Conservation (phyloP, 2,888 invertebrate genomes). For the Tachina grossa region DNA sequence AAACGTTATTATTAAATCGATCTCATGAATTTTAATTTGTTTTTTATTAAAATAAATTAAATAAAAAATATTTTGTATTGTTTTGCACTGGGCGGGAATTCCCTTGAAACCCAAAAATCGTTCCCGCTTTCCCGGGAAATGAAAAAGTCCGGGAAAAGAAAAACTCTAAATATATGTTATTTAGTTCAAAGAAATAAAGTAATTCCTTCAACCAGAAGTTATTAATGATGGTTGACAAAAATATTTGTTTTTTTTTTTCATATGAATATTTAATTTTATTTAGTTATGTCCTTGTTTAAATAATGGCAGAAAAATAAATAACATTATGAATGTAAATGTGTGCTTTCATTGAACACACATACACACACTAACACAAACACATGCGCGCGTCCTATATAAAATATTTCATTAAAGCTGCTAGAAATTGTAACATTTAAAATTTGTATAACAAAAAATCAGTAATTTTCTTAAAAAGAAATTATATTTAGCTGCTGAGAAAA, state of each 20-base stretch:
- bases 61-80: too few relatives aligned
- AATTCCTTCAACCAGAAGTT: background rate
- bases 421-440: slow-evolving; percentile 1
- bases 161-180: too few relatives aligned
- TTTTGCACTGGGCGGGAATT: too few relatives aligned
- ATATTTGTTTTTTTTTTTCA: slow-evolving; percentile 31
- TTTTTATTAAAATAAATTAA: too few relatives aligned
- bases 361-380: background rate
- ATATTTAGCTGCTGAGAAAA: too few relatives aligned
- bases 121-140: too few relatives aligned
- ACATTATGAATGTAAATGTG: slow-evolving; percentile 33
- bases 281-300: slow-evolving; percentile 53
- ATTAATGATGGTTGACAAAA: slow-evolving; percentile 24
- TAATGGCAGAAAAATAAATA: slow-evolving; percentile 51
- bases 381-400: background rate
- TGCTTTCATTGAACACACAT: background rate
- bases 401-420: background rate
- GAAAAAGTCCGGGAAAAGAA: too few relatives aligned
- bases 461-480: too few relatives aligned
- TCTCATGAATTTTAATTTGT: too few relatives aligned
- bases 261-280: slow-evolving; percentile 32
- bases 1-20: too few relatives aligned
- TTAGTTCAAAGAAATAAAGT: too few relatives aligned
- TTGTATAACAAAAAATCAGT: background rate
- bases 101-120: too few relatives aligned